These are phyloP conservation scores for Abrostola triplasia DNA, from an alignment of 2,888 invertebrate genomes.

Conservation along the genomic window DNA sequence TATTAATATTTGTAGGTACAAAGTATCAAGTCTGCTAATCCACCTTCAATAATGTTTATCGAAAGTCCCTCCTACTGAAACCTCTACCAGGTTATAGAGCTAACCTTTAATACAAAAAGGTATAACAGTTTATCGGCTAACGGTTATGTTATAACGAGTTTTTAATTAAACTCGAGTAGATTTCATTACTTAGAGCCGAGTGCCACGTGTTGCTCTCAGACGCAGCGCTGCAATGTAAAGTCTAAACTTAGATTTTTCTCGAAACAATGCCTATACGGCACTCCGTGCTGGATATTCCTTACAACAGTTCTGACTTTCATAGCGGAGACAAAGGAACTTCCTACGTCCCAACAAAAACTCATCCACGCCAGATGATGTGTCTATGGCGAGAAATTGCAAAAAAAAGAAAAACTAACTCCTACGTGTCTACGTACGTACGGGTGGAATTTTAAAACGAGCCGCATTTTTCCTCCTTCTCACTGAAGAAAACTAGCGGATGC, in stretches of 20 bases:
- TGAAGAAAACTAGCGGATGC: slow-evolving; percentile 84
- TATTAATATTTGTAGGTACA: slow-evolving; percentile 12
- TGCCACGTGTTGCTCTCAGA: slow-evolving; percentile 81
- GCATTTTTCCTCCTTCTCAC: slow-evolving; percentile 75
- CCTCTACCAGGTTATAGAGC: slow-evolving; percentile 60
- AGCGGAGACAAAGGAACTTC: slow-evolving; percentile 85
- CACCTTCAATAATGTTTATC: slow-evolving; percentile 74
- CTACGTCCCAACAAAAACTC: slow-evolving; percentile 87
- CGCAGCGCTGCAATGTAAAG: slow-evolving; percentile 67
- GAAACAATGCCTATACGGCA: slow-evolving; percentile 81
- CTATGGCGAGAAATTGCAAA: slow-evolving; percentile 87
- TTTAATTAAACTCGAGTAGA: slow-evolving; percentile 76
- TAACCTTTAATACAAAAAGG: slow-evolving; percentile 43
- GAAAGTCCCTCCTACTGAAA: slow-evolving; percentile 66
- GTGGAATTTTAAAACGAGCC: slow-evolving; percentile 81
- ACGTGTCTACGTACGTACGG: slow-evolving; percentile 68
- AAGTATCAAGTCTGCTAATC: slow-evolving; percentile 62
- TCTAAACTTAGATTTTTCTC: slow-evolving; percentile 81
- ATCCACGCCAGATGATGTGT: slow-evolving; percentile 87
- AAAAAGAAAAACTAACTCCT: slow-evolving; percentile 76
- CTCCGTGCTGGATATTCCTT: slow-evolving; percentile 81
- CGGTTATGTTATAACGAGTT: slow-evolving; percentile 70
- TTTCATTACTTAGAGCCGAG: slow-evolving; percentile 80
- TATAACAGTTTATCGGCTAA: slow-evolving; percentile 72
- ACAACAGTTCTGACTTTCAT: slow-evolving; percentile 86